Base-by-base conservation (phyloP, 2,797 vertebrate species). In the Oreonectes daqikongensis region DNA sequence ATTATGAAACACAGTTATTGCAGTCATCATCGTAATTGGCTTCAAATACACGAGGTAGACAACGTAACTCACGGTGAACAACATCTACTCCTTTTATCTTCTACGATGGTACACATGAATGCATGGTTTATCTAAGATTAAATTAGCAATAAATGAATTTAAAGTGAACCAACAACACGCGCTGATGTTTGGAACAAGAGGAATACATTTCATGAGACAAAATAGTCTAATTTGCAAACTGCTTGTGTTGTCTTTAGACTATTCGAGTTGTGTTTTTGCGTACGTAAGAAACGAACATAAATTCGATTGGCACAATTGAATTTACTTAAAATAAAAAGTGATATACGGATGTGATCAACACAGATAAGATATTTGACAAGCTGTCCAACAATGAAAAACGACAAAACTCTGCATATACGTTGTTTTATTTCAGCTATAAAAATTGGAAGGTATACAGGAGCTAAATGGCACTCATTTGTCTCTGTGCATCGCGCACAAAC, bases 1-100 rank as follows among this genome's bases (percentile, higher is more conserved):
- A 91, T 91, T 88, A 89, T 83, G 80, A 84, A 83, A 82, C 79
- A 87, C 84, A 88, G 82, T 84, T 88, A 90, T 88, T 90, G 87
- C 87, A 81, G 67, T 87, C 83, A 88, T 86, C 86, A 88, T 89
- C 83, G 87, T 88, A 84, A 84, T 88, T 82, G 84, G 79, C 78
- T 75, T 80, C 75, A 82, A 83, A 85, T 82, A 77, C 75, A 80
- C 57, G 71, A 42, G 78, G 32, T 53, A 73, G 65, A 61, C 42
- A 69, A 69, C 65, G 57, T 53, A 67, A 32, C 72, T 78, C 59
- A n/a, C 81, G 79, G 74, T 66, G 74, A 79, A 79, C 71, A 72
- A 79, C 68, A 83, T 71, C 30, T 79, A 84, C 59, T 84, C 71
- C 78, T 85, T 87, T 86, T 79, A 85, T 85, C 81, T 80, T 83